Conservation (phyloP, 2,113 vertebrate genomes). For the Himantopus leucocephalus region DNA sequence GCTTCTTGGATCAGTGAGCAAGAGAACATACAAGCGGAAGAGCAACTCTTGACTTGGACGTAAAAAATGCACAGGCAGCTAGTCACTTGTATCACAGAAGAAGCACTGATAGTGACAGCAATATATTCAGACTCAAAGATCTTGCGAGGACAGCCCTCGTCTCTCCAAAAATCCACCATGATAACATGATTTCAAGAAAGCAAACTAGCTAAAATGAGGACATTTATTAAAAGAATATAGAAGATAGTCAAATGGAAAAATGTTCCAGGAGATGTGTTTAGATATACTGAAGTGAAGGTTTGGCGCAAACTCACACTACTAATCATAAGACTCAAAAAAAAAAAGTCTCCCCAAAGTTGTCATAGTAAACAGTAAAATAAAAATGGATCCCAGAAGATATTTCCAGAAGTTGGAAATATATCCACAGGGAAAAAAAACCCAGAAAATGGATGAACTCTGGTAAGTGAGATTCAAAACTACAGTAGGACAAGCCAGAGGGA, state of each 20-base stretch:
- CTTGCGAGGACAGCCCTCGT: neutral
- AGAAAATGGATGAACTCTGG: neutral
- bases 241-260: neutral
- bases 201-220: neutral
- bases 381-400: neutral
- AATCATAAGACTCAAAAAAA: neutral
- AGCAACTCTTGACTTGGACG: neutral
- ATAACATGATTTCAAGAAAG: neutral
- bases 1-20: neutral
- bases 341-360: neutral
- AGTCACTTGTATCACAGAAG: neutral
- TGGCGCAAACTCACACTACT: neutral
- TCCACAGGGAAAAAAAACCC: neutral
- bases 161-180: neutral
- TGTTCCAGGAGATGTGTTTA: neutral
- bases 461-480: neutral
- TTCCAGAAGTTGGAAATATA: neutral
- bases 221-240: neutral
- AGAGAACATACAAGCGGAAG: neutral
- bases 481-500: neutral
- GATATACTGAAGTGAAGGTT: neutral
- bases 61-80: neutral
- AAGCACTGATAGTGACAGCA: neutral
- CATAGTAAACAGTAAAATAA: neutral
- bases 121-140: neutral